A percentile compares a stretch with the other conserved stretches of the same genome.
These are phyloP conservation scores for Perizoma flavofasciatum DNA, from an alignment of 2,888 invertebrate species.

Conservation along the genomic window DNA sequence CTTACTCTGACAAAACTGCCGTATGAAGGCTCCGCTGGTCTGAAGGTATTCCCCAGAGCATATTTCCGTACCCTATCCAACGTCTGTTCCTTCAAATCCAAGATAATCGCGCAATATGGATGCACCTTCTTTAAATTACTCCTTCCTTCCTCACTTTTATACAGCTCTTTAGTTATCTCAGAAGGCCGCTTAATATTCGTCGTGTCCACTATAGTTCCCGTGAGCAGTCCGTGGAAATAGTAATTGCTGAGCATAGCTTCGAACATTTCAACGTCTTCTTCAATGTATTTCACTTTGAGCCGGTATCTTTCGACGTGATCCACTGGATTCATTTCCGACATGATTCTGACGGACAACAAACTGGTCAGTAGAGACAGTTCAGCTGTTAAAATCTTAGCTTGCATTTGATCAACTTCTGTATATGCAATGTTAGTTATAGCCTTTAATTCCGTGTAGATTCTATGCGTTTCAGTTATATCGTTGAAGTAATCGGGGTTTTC, in stretches of 20 bases:
- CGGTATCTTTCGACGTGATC: constrained; percentile 93
- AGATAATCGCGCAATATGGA: constrained; percentile 72
- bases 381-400: constrained; percentile 54
- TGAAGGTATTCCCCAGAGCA: constrained; percentile 80
- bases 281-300: constrained; percentile 87
- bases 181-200: constrained; percentile 57
- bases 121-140: constrained; percentile 66
- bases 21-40: constrained; percentile 80
- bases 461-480: constrained; percentile 48
- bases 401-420: constrained; percentile 36
- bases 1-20: constrained; percentile 78
- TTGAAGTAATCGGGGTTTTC: constrained; percentile 45
- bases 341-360: constrained; percentile 81
- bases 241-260: constrained; percentile 82
- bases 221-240: constrained; percentile 76
- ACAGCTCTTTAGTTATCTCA: constrained; percentile 49
- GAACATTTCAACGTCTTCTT: constrained; percentile 87
- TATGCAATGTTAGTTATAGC: constrained; percentile 13
- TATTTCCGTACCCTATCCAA: constrained; percentile 70
- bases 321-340: constrained; percentile 87
- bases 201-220: constrained; percentile 60
- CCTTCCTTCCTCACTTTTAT: constrained; percentile 45
- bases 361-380: constrained; percentile 76
- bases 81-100: constrained; percentile 61
- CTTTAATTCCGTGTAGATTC: constrained; percentile 47